Conservation (phyloP, 2,888 invertebrate genomes). For the Dicyrtomina minuta region DNA sequence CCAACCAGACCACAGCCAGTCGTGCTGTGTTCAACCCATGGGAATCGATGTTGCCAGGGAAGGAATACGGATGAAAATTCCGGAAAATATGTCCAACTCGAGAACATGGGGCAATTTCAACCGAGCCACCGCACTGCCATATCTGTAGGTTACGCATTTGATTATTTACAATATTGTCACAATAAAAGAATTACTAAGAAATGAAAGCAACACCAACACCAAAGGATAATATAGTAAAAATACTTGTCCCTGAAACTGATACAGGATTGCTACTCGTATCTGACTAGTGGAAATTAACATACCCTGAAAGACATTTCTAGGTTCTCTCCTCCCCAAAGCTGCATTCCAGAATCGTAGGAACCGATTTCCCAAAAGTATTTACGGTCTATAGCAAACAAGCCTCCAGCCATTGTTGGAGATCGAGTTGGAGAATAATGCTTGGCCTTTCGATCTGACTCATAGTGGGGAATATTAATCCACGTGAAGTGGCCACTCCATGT, state of each 20-base stretch:
- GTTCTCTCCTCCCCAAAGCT: slow-evolving; percentile 97
- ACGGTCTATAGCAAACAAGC: slow-evolving; percentile 85
- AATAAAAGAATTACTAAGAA: too few relatives aligned
- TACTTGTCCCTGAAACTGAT: too few relatives aligned
- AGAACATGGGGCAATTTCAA: slow-evolving; percentile 93
- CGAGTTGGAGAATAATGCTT: slow-evolving; percentile 63
- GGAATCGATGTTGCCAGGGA: slow-evolving; percentile 83
- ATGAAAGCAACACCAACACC: too few relatives aligned
- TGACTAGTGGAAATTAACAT: too few relatives aligned
- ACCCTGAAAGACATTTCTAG: slow-evolving; percentile 95
- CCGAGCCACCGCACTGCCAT: slow-evolving; percentile 81
- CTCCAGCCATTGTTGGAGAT: slow-evolving; percentile 98
- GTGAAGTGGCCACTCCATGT: slow-evolving; percentile 90
- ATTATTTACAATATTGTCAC: too few relatives aligned
- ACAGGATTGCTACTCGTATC: too few relatives aligned
- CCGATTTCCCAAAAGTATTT: slow-evolving; percentile 93
- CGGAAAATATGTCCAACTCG: slow-evolving; percentile 95
- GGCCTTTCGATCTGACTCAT: slow-evolving; percentile 45
- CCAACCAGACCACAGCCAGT: slow-evolving; percentile 94
- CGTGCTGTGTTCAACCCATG: slow-evolving; percentile 96
- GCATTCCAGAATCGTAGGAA: slow-evolving; percentile 96
- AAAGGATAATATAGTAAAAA: too few relatives aligned
- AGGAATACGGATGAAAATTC: slow-evolving; percentile 86
- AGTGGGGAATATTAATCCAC: slow-evolving; percentile 54
- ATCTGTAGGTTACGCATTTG: slow-evolving; percentile 58